Evolutionary conservation across 2,888 invertebrate genomes (phyloP), one percentile per base, ranked within the genome.

Genomic region (Aphelenchoides bicaudatus): DNA sequence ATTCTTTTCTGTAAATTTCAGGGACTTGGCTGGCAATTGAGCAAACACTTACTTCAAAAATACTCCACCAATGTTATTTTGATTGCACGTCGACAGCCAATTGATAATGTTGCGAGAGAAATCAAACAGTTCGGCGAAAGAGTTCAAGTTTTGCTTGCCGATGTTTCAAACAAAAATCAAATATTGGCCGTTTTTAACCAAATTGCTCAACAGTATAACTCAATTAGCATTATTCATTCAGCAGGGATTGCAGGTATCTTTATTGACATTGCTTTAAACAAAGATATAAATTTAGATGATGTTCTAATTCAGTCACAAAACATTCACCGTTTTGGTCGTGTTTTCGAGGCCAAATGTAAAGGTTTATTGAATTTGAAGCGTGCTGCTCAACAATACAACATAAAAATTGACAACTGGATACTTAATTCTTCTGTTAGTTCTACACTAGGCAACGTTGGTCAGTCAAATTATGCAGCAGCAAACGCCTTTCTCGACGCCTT

Each of bases 1-100:
- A 37, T 75, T 37, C 66, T 76, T 1, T 74, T 73, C 3, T 75
- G 76, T 19, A 75, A 75, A 37, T 61, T 73, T 21, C 65, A 68
- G 31, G 76, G 76, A 16, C 70, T 76, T 10, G 76, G 76, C 4
- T 61, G 68, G 27, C 66, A 61, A 4, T 69, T 71, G 48, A 72
- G 71, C 19, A 58, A 64, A n/a, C 51, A 61, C 31, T 27, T 63
- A 13, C 34, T 47, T 1, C 21, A 25, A 2, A 19, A 61, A 10
- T 43, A 62, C 29, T 19, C 21, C 8, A 47, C 46, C 10, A 16
- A 28, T 19, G 52, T 51, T n/a, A 13, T 23, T 13, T 16, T 51
- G 13, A 34, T 51, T 16, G 43, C 21, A 6, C 43, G 43, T 8
- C 43, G 43, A 8, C 25, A 25, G 43, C 43, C 43, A 6, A 25